Conservation (phyloP, 2,888 invertebrate species). For the Ormyrus rosae region DNA sequence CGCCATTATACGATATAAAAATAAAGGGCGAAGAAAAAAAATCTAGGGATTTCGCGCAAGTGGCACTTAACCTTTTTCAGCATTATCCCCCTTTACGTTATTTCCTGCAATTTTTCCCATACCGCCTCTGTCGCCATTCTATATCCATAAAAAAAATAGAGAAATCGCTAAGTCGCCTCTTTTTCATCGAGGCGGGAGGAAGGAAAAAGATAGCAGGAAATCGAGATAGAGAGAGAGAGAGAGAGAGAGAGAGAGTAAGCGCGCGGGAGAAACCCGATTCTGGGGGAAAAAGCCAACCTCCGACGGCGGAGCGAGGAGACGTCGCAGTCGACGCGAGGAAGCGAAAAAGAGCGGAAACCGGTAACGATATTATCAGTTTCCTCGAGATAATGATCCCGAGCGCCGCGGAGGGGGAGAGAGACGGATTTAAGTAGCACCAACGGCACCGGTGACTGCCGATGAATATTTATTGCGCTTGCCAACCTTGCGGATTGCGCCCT, state of each 20-base stretch:
- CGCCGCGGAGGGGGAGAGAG: not conserved
- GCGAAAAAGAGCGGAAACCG: not conserved
- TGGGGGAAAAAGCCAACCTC: no score
- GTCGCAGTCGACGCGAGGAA: not conserved
- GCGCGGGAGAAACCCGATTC: no score
- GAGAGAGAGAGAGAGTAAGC: no score
- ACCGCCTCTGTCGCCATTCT: not conserved
- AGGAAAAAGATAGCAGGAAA: not conserved
- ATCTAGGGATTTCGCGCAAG: slow-evolving; percentile 32
- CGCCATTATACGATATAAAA: slow-evolving; percentile 2
- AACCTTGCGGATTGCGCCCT: not conserved
- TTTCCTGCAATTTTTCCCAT: slow-evolving; percentile 34
- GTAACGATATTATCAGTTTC: slow-evolving; percentile 50
- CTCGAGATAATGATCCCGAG: slow-evolving; percentile 9
- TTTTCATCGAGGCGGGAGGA: not conserved
- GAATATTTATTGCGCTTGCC: slow-evolving; percentile 41
- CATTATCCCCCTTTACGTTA: slow-evolving; percentile 42
- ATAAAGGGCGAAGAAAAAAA: not conserved
- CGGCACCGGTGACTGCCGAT: slow-evolving; percentile 18
- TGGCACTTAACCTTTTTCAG: slow-evolving; percentile 49
- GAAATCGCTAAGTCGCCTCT: slow-evolving; percentile 12
- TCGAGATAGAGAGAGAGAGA: no score
- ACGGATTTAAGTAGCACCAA: slow-evolving; percentile 29
- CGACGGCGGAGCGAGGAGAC: no score
- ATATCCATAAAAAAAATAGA: slow-evolving; percentile 22